phyloP scores from a whole-genome alignment of 2,113 vertebrate species.

The Centropristis striata region DNA sequence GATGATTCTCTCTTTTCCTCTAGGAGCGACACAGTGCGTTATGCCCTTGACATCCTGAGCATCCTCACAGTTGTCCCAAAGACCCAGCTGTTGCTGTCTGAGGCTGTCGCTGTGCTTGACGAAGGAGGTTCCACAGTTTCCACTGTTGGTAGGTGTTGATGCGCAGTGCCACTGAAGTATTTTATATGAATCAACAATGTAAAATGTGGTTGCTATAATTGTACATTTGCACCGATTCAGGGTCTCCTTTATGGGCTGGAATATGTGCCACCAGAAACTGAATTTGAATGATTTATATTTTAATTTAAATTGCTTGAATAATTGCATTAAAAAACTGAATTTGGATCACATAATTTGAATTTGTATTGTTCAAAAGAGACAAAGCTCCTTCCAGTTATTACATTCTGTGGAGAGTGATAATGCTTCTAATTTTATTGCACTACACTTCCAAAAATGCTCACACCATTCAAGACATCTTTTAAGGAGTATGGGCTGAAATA shows the following conservation, averaged over 20 bases:
- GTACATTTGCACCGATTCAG: background rate
- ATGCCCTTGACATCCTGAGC: conserved; percentile 96
- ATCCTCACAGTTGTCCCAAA: conserved; percentile 98
- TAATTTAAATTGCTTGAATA: too few relatives aligned
- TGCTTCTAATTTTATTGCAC: conserved; percentile 12
- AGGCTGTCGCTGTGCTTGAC: conserved; percentile 94
- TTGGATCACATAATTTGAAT: too few relatives aligned
- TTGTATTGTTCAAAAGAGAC: too few relatives aligned
- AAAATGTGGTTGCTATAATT: too few relatives aligned
- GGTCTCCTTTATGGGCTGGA: too few relatives aligned
- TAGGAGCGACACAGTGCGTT: conserved; percentile 98
- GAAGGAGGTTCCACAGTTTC: conserved; percentile 94
- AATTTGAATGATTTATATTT: too few relatives aligned
- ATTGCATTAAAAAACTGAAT: too few relatives aligned
- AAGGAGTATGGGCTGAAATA: too few relatives aligned
- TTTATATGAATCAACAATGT: background rate
- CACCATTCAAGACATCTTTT: background rate
- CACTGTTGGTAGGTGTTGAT: conserved; percentile 91
- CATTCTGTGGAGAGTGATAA: background rate
- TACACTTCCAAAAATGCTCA: background rate
- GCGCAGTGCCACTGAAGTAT: background rate
- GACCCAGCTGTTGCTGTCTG: conserved; percentile 94
- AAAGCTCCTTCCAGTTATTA: conserved; percentile 29
- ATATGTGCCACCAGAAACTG: too few relatives aligned
- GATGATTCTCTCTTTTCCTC: conserved; percentile 34